Evolutionary conservation across 1,140 invertebrate genomes (phyloP), one percentile per base, ranked within the genome.

Genomic region (Procambarus virginalis): DNA sequence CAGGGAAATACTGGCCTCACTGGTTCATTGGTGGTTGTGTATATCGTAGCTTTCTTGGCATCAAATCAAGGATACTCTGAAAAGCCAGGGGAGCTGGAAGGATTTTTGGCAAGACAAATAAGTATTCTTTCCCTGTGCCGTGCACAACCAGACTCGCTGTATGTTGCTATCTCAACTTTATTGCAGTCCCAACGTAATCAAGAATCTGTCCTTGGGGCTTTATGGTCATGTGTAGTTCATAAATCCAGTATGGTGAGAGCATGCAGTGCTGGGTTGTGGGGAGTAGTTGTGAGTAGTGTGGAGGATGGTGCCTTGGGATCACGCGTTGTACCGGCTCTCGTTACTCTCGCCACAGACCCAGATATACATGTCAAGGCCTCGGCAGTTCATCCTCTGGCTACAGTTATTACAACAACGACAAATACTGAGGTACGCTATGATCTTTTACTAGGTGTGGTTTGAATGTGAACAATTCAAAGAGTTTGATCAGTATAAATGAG

Each of bases 301-400:
- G 94, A 94, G 86, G 95, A 96, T 91, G 94, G 93, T 88, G 93
- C 96, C 70, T 93, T 96, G 2, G 95, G 95, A 10, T 93, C 95
- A 2, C 94, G 95, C 93, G 95, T 97, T 75, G 94, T 96, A 64
- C 96, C 96, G 58, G 96, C 96, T 46, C 94, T 97, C 77, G 95
- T 97, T 70, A 97, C 96, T 2, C 93, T 97, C 6, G 96, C 96
- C 46, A 96, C 94, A 93, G 96, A 97, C 93, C 94, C 95, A 84
- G 96, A 97, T 20, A 14, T 75, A 12, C 84, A 46, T 58, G 91
- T 91, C 14, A 91, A 95, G 93, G 95, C 95, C 68, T 95, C 96
- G 9, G 95, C 96, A 9, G 94, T 97, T 92, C 95, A 95, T 82
- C 95, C 96, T 2, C 94, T 96, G 84, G 96, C 96, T 22, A 78